These are phyloP conservation scores for Orientallactaga sibirica DNA, from an alignment of 2,797 vertebrate species.

Conservation along the genomic window DNA sequence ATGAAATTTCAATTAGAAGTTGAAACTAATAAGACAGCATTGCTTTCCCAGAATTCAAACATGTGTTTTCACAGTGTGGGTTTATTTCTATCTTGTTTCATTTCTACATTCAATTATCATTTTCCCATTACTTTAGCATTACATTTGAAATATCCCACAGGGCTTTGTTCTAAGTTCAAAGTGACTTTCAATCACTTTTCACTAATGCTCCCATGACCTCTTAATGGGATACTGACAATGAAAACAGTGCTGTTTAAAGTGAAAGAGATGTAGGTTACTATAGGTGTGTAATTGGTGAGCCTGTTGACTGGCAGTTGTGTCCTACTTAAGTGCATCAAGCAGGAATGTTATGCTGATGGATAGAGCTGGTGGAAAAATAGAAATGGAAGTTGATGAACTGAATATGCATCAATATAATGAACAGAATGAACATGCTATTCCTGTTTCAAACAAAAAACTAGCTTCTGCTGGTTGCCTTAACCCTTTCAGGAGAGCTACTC, in stretches of 20 bases:
- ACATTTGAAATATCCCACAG: slow-evolving; percentile 51
- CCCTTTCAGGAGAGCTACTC: not conserved
- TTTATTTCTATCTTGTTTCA: slow-evolving; percentile 9
- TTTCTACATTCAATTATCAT: slow-evolving; percentile 42
- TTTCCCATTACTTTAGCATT: slow-evolving; percentile 56
- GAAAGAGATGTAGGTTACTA: not conserved
- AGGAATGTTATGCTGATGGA: slow-evolving; percentile 42
- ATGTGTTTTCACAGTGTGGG: not conserved
- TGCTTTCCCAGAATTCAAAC: not conserved
- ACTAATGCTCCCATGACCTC: slow-evolving; percentile 13
- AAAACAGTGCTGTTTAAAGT: slow-evolving; percentile 58
- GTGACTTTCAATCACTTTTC: slow-evolving; percentile 34
- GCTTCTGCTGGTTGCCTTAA: slow-evolving; percentile 22
- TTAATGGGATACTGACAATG: slow-evolving; percentile 50
- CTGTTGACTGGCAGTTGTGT: slow-evolving; percentile 18
- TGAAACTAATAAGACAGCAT: not conserved
- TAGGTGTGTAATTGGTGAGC: slow-evolving; percentile 39
- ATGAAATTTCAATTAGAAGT: not conserved
- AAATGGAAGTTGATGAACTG: slow-evolving; percentile 53
- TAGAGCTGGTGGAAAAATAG: slow-evolving; percentile 19
- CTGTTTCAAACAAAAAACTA: slow-evolving; percentile 52
- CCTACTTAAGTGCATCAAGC: slow-evolving; percentile 23
- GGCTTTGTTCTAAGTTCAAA: slow-evolving; percentile 66
- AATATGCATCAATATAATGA: slow-evolving; percentile 47
- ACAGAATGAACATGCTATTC: slow-evolving; percentile 2